Conservation (phyloP, 1,140 invertebrate species). For the Amyelois transitella region DNA sequence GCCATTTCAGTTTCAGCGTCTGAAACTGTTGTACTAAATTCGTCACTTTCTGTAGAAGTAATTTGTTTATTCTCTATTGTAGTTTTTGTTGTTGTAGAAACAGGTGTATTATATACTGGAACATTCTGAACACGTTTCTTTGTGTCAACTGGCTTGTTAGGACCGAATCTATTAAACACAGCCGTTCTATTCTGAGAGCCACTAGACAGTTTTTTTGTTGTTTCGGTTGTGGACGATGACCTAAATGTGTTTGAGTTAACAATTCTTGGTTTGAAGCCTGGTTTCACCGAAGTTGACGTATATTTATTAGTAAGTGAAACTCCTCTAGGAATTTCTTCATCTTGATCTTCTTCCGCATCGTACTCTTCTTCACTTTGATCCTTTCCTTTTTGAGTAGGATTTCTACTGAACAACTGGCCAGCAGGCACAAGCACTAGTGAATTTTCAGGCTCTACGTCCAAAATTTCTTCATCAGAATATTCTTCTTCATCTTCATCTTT, state of each 20-base stretch:
- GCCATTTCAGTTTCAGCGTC: conserved; percentile 8
- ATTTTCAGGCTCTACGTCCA: conserved; percentile 68
- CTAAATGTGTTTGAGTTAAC: conserved; percentile 65
- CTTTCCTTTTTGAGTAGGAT: conserved; percentile 41
- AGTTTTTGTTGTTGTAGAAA: conserved; percentile 11
- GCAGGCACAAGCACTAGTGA: conserved; percentile 66
- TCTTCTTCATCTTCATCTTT: conserved; percentile 62
- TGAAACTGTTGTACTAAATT: conserved; percentile 8
- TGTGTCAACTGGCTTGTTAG: conserved; percentile 43
- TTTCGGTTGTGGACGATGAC: conserved; percentile 53
- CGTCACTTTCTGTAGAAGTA: conserved; percentile 27
- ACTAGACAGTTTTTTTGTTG: conserved; percentile 34
- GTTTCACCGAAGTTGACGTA: conserved; percentile 40
- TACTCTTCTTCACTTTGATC: conserved; percentile 51
- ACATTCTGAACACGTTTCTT: conserved; percentile 66
- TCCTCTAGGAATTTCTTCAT: conserved; percentile 41
- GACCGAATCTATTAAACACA: conserved; percentile 39
- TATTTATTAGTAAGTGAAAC: conserved; percentile 26
- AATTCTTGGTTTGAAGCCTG: conserved; percentile 48
- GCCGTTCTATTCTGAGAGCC: conserved; percentile 48
- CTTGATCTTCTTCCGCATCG: conserved; percentile 39
- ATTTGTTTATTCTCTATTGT: conserved; percentile 21
- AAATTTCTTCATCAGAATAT: conserved; percentile 66
- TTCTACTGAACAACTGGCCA: conserved; percentile 60
- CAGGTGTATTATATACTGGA: conserved; percentile 42